Evolutionary conservation across 2,888 invertebrate species (phyloP), one percentile per base, ranked within the genome.

Genomic region (Pandemis corylana): DNA sequence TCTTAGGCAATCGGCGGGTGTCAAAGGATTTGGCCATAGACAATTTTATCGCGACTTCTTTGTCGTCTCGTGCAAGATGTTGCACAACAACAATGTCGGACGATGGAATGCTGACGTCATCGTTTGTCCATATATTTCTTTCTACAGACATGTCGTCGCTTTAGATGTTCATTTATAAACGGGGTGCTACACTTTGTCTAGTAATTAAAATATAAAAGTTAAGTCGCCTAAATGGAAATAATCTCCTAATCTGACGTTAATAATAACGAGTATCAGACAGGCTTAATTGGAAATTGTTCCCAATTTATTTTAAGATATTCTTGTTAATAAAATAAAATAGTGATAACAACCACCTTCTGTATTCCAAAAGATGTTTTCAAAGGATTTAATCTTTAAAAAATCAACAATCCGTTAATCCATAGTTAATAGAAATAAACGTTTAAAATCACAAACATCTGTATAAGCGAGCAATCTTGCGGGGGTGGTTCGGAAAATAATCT

Each of bases 401-500:
- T 76, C 76, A 80, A 80, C 85, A 83, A 87, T 85, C 83, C 80
- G 80, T 80, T 80, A 82, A 79, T 80, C 81, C 80, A 83, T 85
- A 78, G 78, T 81, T 80, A 79, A 79, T 68, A 78, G 78, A 81
- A 78, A 79, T 80, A 85, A 83, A 82, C 80, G 83, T 80, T 82
- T 77, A 79, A 84, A 80, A 81, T 79, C 81, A 79, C 71, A 87
- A 89, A 91, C 93, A 93, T 93, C 94, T 94, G 94, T 94, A 93
- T 93, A 93, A 87, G 87, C 89, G 89, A 86, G 85, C 91, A 92
- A 91, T 93, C 93, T 94, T 92, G 91, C 89, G 94, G 90, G 94
- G 94, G 94, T 89, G 89, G 91, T 90, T 90, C 90, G 93, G 90
- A 93, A 94, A 94, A 94, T 94, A 94, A 94, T 94, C 93, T 91